phyloP scores from a whole-genome alignment of 2,113 vertebrate genomes.

The Perca fluviatilis region DNA sequence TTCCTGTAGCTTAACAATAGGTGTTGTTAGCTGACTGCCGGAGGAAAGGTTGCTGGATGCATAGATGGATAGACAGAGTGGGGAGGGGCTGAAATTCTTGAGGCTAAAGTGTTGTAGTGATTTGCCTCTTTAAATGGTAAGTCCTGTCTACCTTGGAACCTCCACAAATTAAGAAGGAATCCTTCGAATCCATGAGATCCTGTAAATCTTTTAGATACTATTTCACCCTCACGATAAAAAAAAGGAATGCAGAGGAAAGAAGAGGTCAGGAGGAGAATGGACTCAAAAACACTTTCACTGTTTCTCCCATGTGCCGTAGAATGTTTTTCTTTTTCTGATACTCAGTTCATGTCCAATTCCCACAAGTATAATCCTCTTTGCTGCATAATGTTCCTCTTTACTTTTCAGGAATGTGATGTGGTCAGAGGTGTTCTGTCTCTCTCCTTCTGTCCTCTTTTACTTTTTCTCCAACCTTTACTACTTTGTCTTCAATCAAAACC shows the following conservation, averaged over 20 bases:
- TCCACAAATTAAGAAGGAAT: constrained; percentile 43
- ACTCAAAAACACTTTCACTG: constrained; percentile 18
- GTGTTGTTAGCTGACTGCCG: constrained; percentile 50
- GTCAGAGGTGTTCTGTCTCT: constrained; percentile 73
- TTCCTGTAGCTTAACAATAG: constrained; percentile 62
- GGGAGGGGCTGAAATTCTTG: constrained; percentile 50
- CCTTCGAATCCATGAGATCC: constrained; percentile 45
- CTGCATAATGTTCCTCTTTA: constrained; percentile 74
- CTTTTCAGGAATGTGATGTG: constrained; percentile 76
- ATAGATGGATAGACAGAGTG: constrained; percentile 31
- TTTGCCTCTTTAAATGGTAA: constrained; percentile 52
- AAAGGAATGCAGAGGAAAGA: constrained; percentile 42
- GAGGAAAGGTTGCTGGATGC: constrained; percentile 42
- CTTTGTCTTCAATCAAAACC: constrained; percentile 62
- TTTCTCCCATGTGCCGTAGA: constrained; percentile 33
- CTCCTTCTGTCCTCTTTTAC: constrained; percentile 24
- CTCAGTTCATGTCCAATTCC: constrained; percentile 68
- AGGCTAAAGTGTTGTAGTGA: constrained; percentile 47
- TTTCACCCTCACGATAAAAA: constrained; percentile 51
- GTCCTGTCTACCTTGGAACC: constrained; percentile 60
- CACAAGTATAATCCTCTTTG: constrained; percentile 82
- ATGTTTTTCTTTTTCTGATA: constrained; percentile 1
- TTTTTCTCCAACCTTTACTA: constrained; percentile 44
- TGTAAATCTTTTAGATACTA: constrained; percentile 58
- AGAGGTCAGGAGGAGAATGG: constrained; percentile 24